These are phyloP conservation scores for Hirundichthys speculiger DNA, from an alignment of 2,113 vertebrate species.

Conservation along the genomic window DNA sequence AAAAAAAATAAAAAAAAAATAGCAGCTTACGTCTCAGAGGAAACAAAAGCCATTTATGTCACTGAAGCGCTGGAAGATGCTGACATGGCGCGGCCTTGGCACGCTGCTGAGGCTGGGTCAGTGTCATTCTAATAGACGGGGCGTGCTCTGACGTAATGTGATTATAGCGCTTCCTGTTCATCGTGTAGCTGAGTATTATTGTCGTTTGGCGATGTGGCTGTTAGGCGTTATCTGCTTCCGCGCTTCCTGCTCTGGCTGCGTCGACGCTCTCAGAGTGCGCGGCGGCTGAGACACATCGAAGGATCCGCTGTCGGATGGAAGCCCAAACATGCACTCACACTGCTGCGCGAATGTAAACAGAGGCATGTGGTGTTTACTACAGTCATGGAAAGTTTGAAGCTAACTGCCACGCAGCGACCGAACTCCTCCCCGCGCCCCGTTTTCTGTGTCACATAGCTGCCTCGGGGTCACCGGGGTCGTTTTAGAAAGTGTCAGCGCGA, in stretches of 20 bases:
- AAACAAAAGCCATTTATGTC: conserved; percentile 55
- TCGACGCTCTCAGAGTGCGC: background rate
- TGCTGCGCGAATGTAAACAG: conserved; percentile 53
- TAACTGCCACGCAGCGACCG: background rate
- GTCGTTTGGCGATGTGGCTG: conserved; percentile 19
- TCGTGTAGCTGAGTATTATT: conserved; percentile 35
- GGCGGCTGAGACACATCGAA: background rate
- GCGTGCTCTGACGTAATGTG: conserved; percentile 44
- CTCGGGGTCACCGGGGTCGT: too few species aligned
- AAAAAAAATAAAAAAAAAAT: too few species aligned
- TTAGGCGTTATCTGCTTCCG: conserved; percentile 39
- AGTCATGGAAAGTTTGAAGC: conserved; percentile 20
- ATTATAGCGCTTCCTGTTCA: conserved; percentile 55
- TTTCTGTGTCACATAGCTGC: conserved; percentile 2
- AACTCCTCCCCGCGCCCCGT: background rate
- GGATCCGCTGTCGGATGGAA: conserved; percentile 7
- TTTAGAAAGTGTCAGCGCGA: conserved; percentile 40
- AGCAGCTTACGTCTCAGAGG: conserved; percentile 38
- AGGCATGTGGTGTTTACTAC: conserved; percentile 38
- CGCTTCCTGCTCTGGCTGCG: conserved; percentile 48
- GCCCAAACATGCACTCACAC: conserved; percentile 11
- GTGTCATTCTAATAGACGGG: conserved; percentile 46
- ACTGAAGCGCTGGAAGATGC: conserved; percentile 35
- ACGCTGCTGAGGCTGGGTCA: conserved; percentile 24
- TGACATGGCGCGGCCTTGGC: conserved; percentile 55